Evolutionary conservation across 2,797 vertebrate genomes (phyloP).

Genomic region (Myripristis murdjan): DNA sequence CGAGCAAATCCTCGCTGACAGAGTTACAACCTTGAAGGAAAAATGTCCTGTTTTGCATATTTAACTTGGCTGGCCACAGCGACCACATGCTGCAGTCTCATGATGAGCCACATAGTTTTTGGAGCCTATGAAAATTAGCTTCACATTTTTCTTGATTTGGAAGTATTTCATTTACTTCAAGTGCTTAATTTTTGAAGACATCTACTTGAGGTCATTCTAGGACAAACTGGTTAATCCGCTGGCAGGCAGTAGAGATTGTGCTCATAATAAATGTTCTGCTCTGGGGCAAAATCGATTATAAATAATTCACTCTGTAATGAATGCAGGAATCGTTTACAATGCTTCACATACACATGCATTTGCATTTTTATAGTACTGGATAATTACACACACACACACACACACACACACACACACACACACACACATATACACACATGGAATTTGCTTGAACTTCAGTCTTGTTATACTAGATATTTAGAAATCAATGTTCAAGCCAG

Average conservation of each 20-base stretch:
- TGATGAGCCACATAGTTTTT: slow-evolving; percentile 22
- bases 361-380: too few relatives aligned
- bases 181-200: slow-evolving; percentile 3
- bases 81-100: slow-evolving; percentile 13
- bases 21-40: slow-evolving; percentile 27
- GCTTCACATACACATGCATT: not conserved
- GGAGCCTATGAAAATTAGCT: slow-evolving; percentile 3
- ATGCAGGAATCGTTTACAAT: not conserved
- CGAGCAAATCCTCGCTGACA: slow-evolving; percentile 25
- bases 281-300: slow-evolving; percentile 29
- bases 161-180: slow-evolving; percentile 19
- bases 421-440: too few relatives aligned
- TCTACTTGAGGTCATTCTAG: not conserved
- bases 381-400: not conserved
- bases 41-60: slow-evolving; percentile 22
- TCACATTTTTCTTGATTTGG: slow-evolving; percentile 31
- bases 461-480: too few relatives aligned
- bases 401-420: too few relatives aligned
- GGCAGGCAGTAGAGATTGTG: slow-evolving; percentile 10
- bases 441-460: too few relatives aligned
- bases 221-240: slow-evolving; percentile 27
- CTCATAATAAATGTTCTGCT: slow-evolving; percentile 30
- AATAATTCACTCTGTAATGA: slow-evolving; percentile 32
- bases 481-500: too few relatives aligned
- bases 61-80: slow-evolving; percentile 7